A percentile compares a stretch with the other conserved stretches of the same genome.
These are phyloP conservation scores for Epirrita christyi DNA, from an alignment of 2,888 invertebrate species.

Conservation along the genomic window DNA sequence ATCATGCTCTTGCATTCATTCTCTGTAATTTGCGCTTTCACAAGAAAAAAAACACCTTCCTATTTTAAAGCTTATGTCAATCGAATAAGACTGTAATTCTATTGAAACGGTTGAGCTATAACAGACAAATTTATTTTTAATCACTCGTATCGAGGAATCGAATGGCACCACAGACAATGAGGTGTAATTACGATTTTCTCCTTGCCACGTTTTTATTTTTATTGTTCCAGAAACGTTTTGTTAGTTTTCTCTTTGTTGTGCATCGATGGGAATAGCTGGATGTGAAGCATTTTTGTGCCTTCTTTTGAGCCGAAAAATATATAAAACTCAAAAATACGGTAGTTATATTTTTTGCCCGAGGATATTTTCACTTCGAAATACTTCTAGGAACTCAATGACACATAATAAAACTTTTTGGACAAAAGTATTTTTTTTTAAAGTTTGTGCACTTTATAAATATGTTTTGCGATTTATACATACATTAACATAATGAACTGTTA, in stretches of 20 bases:
- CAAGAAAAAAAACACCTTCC: constrained; percentile 14
- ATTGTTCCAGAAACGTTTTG: constrained; percentile 25
- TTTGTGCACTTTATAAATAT: too few relatives aligned
- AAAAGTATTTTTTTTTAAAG: too few relatives aligned
- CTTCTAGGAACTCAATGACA: too few relatives aligned
- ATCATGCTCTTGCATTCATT: constrained; percentile 42
- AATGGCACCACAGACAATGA: constrained; percentile 61
- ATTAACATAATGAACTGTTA: too few relatives aligned
- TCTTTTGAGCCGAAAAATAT: constrained; percentile 24
- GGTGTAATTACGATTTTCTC: constrained; percentile 62
- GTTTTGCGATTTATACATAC: too few relatives aligned
- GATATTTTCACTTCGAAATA: too few relatives aligned
- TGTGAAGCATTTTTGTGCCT: too few relatives aligned
- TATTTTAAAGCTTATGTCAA: constrained; percentile 23
- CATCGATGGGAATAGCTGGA: constrained; percentile 22
- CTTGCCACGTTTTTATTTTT: constrained; percentile 32
- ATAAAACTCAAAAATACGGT: constrained; percentile 8
- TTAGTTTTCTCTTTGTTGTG: constrained; percentile 26
- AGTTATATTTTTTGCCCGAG: too few relatives aligned
- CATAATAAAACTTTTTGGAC: too few relatives aligned
- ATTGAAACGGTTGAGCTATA: constrained; percentile 18
- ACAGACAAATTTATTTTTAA: constrained; percentile 63
- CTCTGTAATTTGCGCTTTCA: constrained; percentile 36
- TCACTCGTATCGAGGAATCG: constrained; percentile 64
- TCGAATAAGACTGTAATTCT: neutral